phyloP scores from a whole-genome alignment of 2,797 vertebrate species.

The Anguilla obscura region DNA sequence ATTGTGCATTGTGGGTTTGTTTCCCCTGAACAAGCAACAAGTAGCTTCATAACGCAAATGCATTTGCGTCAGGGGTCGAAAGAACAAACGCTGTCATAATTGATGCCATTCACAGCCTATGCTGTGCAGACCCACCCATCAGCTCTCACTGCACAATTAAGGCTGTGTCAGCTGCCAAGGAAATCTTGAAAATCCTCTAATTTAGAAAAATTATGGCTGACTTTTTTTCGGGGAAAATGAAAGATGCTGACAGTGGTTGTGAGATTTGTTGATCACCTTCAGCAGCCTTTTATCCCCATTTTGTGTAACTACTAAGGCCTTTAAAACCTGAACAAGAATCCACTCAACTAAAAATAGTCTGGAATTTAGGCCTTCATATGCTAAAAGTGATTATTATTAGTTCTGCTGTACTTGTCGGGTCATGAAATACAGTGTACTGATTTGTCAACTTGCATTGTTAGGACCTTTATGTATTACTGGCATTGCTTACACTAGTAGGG shows the following conservation, averaged over 20 bases:
- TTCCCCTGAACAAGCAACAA: neutral
- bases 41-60: too few species aligned
- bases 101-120: neutral
- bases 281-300: too few species aligned
- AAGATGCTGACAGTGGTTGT: too few species aligned
- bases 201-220: neutral
- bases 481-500: neutral
- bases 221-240: neutral
- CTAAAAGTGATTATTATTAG: too few species aligned
- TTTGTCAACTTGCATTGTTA: too few species aligned
- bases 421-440: too few species aligned
- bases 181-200: neutral
- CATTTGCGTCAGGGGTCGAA: neutral
- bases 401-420: too few species aligned
- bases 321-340: too few species aligned
- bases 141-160: slow-evolving; percentile 14
- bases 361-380: too few species aligned
- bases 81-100: neutral
- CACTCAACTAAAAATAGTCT: too few species aligned
- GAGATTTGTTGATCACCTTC: too few species aligned
- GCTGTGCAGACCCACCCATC: slow-evolving; percentile 27
- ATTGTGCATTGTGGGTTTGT: neutral
- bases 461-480: neutral
- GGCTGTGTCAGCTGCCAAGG: neutral
- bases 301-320: too few species aligned